Evolutionary conservation across 2,888 invertebrate genomes (phyloP).

Genomic region (Mythimna impura): DNA sequence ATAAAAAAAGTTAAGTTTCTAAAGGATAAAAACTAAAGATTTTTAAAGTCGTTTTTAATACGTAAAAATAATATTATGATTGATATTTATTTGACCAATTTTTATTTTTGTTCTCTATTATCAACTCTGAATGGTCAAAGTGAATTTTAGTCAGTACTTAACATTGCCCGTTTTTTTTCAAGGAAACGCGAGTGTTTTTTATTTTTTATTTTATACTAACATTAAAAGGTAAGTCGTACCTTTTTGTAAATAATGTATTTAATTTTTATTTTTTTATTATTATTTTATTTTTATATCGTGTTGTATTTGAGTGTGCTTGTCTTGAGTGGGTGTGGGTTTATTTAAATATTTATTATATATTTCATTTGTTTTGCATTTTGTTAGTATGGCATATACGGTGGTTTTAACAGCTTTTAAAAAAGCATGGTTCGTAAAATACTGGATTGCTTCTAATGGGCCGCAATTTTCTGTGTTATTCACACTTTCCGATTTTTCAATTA

Average conservation of each 20-base stretch:
- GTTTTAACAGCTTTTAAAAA: background rate
- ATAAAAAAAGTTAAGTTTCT: background rate
- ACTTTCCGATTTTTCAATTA: no score
- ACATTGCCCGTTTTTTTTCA: slow-evolving; percentile 5
- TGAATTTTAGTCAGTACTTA: background rate
- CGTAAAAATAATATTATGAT: background rate
- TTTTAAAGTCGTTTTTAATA: background rate
- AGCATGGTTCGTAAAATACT: background rate
- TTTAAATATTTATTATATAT: background rate
- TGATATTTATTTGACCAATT: no score
- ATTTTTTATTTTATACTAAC: slow-evolving; percentile 18
- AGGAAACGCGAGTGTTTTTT: slow-evolving; percentile 48
- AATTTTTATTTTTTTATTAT: background rate
- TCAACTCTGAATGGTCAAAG: slow-evolving; percentile 19
- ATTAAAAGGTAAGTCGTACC: slow-evolving; percentile 56
- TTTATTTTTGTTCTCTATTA: background rate
- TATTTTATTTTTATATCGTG: slow-evolving; percentile 3
- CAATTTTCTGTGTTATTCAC: background rate
- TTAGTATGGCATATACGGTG: slow-evolving; percentile 1
- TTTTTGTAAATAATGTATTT: slow-evolving; percentile 54
- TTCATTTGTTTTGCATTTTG: background rate
- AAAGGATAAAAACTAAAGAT: no score
- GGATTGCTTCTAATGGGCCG: background rate
- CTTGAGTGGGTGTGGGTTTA: slow-evolving; percentile 6
- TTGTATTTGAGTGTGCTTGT: slow-evolving; percentile 8